Evolutionary conservation across 2,888 invertebrate genomes (phyloP).

Genomic region (Koerneria pararmatus): DNA sequence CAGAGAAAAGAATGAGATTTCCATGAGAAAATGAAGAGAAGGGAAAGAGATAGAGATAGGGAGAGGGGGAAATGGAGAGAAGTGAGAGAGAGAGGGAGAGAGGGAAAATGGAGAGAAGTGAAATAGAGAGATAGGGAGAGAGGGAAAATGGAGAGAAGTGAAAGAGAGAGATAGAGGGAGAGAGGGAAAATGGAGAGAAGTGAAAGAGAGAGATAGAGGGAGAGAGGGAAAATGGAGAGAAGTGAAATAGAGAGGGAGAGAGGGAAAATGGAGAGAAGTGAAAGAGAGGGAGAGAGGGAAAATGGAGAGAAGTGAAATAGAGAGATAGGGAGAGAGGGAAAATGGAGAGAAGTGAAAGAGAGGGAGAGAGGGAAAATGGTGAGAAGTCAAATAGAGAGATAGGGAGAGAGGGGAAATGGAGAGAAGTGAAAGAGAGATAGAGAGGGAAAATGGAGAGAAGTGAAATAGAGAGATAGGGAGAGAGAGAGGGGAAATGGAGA

Average conservation of each 20-base stretch:
- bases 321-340: not conserved
- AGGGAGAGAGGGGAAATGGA: not conserved
- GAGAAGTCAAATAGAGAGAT: constrained; percentile 13
- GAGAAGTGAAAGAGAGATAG: not conserved
- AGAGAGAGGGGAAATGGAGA: no score
- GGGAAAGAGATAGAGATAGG: not conserved
- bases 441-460: not conserved
- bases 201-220: not conserved
- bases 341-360: not conserved
- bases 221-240: not conserved
- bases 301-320: not conserved
- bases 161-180: constrained; percentile 9
- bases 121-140: not conserved
- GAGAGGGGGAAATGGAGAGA: not conserved
- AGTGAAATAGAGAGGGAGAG: constrained; percentile 9
- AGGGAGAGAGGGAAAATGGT: constrained; percentile 1
- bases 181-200: constrained; percentile 1
- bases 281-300: not conserved
- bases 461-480: not conserved
- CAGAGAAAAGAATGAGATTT: no score
- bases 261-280: not conserved
- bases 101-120: not conserved
- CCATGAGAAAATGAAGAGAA: constrained; percentile 1
- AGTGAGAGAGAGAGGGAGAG: constrained; percentile 5
- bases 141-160: not conserved